phyloP scores from a whole-genome alignment of 2,888 invertebrate genomes.

The Meloe dianella region DNA sequence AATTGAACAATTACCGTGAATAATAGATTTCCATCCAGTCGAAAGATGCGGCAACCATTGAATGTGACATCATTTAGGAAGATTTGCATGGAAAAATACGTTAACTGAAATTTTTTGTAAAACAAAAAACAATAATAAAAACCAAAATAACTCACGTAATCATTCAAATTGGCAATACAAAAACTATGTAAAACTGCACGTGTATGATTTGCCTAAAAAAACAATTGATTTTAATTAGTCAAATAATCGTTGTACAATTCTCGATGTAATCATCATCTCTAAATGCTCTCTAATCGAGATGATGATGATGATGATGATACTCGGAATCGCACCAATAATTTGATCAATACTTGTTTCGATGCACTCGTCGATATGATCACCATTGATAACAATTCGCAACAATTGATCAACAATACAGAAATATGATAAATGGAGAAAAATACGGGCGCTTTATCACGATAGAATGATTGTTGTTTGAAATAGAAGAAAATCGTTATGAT shows the following conservation, averaged over 20 bases:
- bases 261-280: no score
- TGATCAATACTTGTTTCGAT: neutral
- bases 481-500: conserved; percentile 3
- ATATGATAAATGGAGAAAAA: neutral
- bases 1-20: neutral
- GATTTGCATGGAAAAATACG: conserved; percentile 9
- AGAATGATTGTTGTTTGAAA: neutral
- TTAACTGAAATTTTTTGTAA: neutral
- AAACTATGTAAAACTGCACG: neutral
- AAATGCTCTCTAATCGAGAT: no score
- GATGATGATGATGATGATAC: no score
- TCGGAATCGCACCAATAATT: neutral
- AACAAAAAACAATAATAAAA: neutral
- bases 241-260: no score
- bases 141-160: neutral
- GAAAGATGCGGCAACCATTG: neutral
- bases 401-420: neutral
- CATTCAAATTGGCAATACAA: neutral
- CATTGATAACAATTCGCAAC: neutral
- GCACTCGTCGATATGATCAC: neutral
- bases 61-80: neutral
- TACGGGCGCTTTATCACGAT: neutral
- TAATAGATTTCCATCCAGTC: neutral
- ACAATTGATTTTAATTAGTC: no score
- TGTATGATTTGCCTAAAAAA: neutral